A percentile compares a stretch with the other conserved stretches of the same genome.
Conservation (phyloP, 1,140 invertebrate genomes). For the Argopecten irradians region DNA sequence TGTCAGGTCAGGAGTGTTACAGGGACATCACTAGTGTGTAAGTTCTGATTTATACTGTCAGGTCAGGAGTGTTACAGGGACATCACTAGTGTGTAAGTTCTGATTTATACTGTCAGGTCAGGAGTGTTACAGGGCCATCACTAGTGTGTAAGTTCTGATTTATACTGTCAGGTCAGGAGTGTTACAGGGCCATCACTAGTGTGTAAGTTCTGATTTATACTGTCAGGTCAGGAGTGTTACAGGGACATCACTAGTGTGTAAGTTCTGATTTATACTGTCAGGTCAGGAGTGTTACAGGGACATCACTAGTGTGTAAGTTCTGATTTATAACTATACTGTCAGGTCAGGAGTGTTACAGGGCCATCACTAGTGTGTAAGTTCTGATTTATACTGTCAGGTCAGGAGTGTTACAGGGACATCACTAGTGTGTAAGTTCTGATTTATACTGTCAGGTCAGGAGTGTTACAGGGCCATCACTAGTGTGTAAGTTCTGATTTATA, state of each 20-base stretch:
- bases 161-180: slow-evolving; percentile 93
- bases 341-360: slow-evolving; percentile 98
- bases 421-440: slow-evolving; percentile 95
- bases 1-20: slow-evolving; percentile 98
- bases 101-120: slow-evolving; percentile 91
- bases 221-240: slow-evolving; percentile 98
- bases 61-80: slow-evolving; percentile 99
- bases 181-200: slow-evolving; percentile 98
- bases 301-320: slow-evolving; percentile 96
- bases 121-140: slow-evolving; percentile 98
- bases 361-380: slow-evolving; percentile 96
- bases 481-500: slow-evolving; percentile 88
- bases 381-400: slow-evolving; percentile 89
- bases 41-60: slow-evolving; percentile 83
- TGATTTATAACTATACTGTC: slow-evolving; percentile 81
- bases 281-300: slow-evolving; percentile 99
- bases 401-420: slow-evolving; percentile 98
- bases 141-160: slow-evolving; percentile 94
- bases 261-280: slow-evolving; percentile 83
- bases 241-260: slow-evolving; percentile 97
- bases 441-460: slow-evolving; percentile 93
- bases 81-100: slow-evolving; percentile 96
- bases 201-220: slow-evolving; percentile 87
- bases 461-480: slow-evolving; percentile 98
- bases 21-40: slow-evolving; percentile 97